Percentiles rank a stretch among this genome's conserved stretches.
Conservation (phyloP, 2,888 invertebrate species). For the Scaptomyza cyrtandrae region DNA sequence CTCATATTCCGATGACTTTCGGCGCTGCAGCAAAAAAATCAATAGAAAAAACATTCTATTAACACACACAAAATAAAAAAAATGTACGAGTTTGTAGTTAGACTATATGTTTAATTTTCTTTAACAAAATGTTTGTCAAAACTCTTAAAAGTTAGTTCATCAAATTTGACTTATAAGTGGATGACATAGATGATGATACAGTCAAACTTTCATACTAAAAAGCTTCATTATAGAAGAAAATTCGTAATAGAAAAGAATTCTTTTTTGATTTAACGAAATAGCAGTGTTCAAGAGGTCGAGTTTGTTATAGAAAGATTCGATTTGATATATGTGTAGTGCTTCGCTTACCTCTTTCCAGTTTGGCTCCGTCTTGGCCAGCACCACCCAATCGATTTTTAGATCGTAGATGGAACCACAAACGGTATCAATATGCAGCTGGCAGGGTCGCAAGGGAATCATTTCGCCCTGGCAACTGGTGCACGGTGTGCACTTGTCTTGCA, state of each 20-base stretch:
- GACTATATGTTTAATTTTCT: too few relatives aligned
- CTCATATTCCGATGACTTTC: constrained; percentile 81
- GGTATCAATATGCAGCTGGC: constrained; percentile 90
- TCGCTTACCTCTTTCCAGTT: constrained; percentile 83
- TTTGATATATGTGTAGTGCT: not conserved
- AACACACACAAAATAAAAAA: not conserved
- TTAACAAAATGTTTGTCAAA: too few relatives aligned
- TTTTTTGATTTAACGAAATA: too few relatives aligned
- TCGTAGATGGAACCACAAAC: constrained; percentile 89
- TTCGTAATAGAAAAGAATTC: too few relatives aligned
- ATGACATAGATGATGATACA: too few relatives aligned
- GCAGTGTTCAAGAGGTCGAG: too few relatives aligned
- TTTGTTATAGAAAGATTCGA: too few relatives aligned
- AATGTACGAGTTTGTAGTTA: too few relatives aligned
- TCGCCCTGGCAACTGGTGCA: constrained; percentile 89
- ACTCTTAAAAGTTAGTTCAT: too few relatives aligned
- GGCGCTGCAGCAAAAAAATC: constrained; percentile 68
- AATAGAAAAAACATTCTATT: not conserved
- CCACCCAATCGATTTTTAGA: constrained; percentile 88
- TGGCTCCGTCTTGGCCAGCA: constrained; percentile 85
- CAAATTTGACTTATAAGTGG: too few relatives aligned
- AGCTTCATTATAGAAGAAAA: too few relatives aligned
- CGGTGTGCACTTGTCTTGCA: constrained; percentile 88
- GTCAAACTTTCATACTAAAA: too few relatives aligned
- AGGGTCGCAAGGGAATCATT: constrained; percentile 89